Percentiles rank a stretch among this genome's conserved stretches.
These are phyloP conservation scores for Idaea straminata DNA, from an alignment of 2,888 invertebrate genomes.

Conservation along the genomic window DNA sequence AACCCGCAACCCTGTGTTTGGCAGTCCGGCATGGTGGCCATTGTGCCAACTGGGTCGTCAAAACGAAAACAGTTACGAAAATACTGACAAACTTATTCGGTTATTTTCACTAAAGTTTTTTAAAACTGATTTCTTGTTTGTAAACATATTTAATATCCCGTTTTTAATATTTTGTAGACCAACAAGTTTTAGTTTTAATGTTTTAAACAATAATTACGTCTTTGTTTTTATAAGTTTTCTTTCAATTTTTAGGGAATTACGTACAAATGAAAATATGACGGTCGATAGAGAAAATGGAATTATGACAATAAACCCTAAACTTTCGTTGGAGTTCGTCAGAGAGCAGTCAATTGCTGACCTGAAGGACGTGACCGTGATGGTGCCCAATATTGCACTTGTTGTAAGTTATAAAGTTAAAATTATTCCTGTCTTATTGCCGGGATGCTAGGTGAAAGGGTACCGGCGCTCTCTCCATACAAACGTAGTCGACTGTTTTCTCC, in stretches of 20 bases:
- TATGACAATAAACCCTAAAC: constrained; percentile 82
- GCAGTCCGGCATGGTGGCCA: no score
- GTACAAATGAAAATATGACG: constrained; percentile 83
- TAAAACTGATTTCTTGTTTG: not conserved
- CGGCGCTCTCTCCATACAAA: no score
- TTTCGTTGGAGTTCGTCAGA: constrained; percentile 79
- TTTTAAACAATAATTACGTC: not conserved
- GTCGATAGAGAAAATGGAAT: constrained; percentile 83
- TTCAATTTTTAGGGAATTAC: constrained; percentile 79
- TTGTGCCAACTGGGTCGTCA: no score
- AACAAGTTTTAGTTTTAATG: not conserved
- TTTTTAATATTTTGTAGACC: not conserved
- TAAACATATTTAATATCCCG: not conserved
- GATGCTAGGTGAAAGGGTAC: no score
- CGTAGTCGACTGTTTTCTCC: no score
- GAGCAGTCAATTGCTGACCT: constrained; percentile 85
- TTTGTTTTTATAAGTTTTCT: not conserved
- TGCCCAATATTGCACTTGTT: constrained; percentile 87
- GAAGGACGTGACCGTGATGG: constrained; percentile 78
- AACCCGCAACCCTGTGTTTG: no score
- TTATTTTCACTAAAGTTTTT: no score
- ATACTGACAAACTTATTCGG: no score
- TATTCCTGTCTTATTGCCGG: no score
- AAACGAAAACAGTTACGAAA: no score
- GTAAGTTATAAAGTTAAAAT: constrained; percentile 72